Evolutionary conservation across 2,113 vertebrate genomes (phyloP).

Genomic region (Lota lota): DNA sequence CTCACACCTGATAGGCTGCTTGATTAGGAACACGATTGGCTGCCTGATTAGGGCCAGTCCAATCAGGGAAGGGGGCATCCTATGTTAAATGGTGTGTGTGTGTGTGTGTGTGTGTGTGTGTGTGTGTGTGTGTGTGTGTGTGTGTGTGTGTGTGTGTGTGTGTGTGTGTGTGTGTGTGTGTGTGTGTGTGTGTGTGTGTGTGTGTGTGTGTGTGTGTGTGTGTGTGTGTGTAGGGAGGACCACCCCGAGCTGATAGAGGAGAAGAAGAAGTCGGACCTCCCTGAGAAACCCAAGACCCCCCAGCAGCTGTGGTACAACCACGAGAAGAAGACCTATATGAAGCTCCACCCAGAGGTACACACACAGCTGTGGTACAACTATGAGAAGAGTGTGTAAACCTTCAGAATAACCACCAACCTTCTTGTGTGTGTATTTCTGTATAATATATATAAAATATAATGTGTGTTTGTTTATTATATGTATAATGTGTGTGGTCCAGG

Average conservation of each 20-base stretch:
- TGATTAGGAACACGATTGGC: not conserved
- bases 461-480: not conserved
- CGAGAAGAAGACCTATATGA: slow-evolving; percentile 79
- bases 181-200: not conserved
- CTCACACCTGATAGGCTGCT: not conserved
- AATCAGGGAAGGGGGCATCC: not conserved
- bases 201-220: not conserved
- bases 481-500: slow-evolving; percentile 45
- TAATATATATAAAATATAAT: not conserved
- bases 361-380: too few species aligned
- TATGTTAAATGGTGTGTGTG: not conserved
- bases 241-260: slow-evolving; percentile 78
- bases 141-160: slow-evolving; percentile 9
- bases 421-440: not conserved
- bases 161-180: not conserved
- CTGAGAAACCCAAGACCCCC: slow-evolving; percentile 79
- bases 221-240: slow-evolving; percentile 60
- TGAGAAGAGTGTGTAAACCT: too few species aligned
- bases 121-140: slow-evolving; percentile 14
- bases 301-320: slow-evolving; percentile 83
- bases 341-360: slow-evolving; percentile 75
- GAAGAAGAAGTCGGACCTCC: slow-evolving; percentile 75
- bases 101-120: slow-evolving; percentile 9
- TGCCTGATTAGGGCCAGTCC: not conserved
- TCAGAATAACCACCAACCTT: not conserved